Base-by-base conservation (phyloP, 2,797 vertebrate species). In the Ceryle rudis region DNA sequence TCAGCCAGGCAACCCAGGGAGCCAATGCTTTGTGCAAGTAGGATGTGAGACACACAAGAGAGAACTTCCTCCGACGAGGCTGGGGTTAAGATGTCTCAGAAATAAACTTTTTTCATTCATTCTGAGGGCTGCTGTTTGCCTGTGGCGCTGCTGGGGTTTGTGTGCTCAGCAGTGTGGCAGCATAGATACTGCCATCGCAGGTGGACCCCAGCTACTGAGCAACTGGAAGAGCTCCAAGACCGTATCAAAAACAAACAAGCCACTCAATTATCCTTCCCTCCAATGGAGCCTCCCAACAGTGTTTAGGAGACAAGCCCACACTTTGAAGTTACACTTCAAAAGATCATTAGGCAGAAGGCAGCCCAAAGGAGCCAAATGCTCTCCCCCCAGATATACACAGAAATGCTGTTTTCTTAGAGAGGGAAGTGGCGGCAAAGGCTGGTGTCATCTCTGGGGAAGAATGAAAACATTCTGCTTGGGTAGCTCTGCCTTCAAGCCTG, bases 261-360 rank as follows among this genome's bases (percentile, higher is more conserved):
- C 1, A 2, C 89, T 72, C 39, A 44, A 89, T 82, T 64, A 89
- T 77, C 60, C 84, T 70, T 83, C 84, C 79, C 75, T 78, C 81
- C 2, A 0, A 91, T 73, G 0, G 2, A 88, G 92, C 86, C 70
- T 89, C 81, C 79, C 62, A 16, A 79, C 81, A 81, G 92, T 1
- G 5, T 29, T 74, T 39, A 86, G 91, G 85, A 85, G 95, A 83
- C 79, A 60, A 85, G 85, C 57, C 84, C n/a, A 39, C 0, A 18
- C 93, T 95, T 96, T 96, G 95, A 97, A 93, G 91, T 47, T 75
- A 54, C 57, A 75, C 82, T 94, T 96, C 93, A 96, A 88, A 95
- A 93, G 85, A 81, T 29, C 1, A 1, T 44, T 62, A 87, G 33
- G 79, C 93, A 95, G 85, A 81, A 93, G 88, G 41, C 85, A 94